These are phyloP conservation scores for Stenchaetothrips biformis DNA, from an alignment of 2,888 invertebrate genomes.

Conservation along the genomic window DNA sequence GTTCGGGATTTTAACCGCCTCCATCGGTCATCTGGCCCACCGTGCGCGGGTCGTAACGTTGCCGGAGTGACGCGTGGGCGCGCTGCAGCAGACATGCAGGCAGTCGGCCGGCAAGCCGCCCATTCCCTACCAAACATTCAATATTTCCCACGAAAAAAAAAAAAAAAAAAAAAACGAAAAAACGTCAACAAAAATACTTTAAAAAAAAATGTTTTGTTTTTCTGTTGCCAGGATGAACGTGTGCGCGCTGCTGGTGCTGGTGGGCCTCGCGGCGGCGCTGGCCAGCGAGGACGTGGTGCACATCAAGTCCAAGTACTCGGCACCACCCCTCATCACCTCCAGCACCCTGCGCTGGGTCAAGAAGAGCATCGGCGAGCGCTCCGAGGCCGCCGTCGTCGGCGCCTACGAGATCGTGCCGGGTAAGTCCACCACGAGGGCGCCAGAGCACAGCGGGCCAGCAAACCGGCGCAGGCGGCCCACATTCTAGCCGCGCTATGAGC, in stretches of 20 bases:
- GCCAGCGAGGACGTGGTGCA: conserved; percentile 46
- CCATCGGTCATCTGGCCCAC: too few relatives aligned
- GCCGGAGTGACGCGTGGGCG: too few relatives aligned
- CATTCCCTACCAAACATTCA: too few relatives aligned
- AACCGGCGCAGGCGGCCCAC: too few relatives aligned
- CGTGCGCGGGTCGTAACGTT: too few relatives aligned
- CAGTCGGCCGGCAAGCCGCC: too few relatives aligned
- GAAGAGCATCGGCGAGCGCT: conserved; percentile 48
- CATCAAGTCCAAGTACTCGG: conserved; percentile 47
- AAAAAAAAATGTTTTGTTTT: neutral
- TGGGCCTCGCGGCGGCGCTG: conserved; percentile 31
- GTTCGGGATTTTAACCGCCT: too few relatives aligned
- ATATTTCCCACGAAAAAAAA: too few relatives aligned
- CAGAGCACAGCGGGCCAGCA: too few relatives aligned
- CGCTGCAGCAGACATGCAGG: too few relatives aligned
- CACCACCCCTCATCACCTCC: conserved; percentile 67
- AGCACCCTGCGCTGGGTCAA: conserved; percentile 73
- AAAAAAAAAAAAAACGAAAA: neutral
- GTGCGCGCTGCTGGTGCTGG: conserved; percentile 29
- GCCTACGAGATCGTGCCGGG: conserved; percentile 45
- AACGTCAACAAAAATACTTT: too few relatives aligned
- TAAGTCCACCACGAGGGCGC: conserved; percentile 31
- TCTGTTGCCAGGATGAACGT: neutral
- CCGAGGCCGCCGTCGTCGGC: conserved; percentile 64
- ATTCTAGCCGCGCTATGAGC: conserved; percentile 29